These are phyloP conservation scores for Lypha dubia DNA, from an alignment of 2,888 invertebrate genomes.

Conservation along the genomic window DNA sequence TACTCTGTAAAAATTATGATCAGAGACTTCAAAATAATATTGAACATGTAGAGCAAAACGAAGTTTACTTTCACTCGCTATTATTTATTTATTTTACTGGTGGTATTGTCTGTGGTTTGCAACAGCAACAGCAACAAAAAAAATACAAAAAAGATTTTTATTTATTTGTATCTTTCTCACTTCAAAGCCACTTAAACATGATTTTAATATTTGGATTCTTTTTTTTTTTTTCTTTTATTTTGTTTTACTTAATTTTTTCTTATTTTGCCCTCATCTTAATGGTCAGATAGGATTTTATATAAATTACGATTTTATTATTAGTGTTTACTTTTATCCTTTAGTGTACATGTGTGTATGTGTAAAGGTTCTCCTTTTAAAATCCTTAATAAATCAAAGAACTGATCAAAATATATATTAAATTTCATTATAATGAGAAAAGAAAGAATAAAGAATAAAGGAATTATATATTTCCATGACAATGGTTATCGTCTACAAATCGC, in stretches of 20 bases:
- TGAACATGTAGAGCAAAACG: not conserved
- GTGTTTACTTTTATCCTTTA: conserved; percentile 51
- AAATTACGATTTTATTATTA: conserved; percentile 18
- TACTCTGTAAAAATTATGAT: too few species aligned
- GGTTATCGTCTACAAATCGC: conserved; percentile 33
- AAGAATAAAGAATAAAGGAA: not conserved
- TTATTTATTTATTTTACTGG: too few species aligned
- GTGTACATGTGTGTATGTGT: too few species aligned
- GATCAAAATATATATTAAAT: conserved; percentile 21
- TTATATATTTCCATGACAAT: conserved; percentile 61
- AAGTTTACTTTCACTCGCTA: not conserved
- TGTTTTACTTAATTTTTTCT: conserved; percentile 35
- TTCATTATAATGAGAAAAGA: conserved; percentile 45
- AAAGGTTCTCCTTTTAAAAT: conserved; percentile 38
- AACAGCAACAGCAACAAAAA: too few species aligned
- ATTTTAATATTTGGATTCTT: conserved; percentile 46
- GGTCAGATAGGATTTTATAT: conserved; percentile 33
- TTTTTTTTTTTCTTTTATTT: not conserved
- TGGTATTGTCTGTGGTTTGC: conserved; percentile 32
- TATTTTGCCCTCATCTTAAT: not conserved
- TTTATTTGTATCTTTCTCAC: conserved; percentile 64
- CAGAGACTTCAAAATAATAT: too few species aligned
- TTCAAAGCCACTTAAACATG: conserved; percentile 61
- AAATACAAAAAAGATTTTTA: conserved; percentile 33
- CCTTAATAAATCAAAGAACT: conserved; percentile 60